phyloP scores from a whole-genome alignment of 2,888 invertebrate species.

The Pyrochroa serraticornis region DNA sequence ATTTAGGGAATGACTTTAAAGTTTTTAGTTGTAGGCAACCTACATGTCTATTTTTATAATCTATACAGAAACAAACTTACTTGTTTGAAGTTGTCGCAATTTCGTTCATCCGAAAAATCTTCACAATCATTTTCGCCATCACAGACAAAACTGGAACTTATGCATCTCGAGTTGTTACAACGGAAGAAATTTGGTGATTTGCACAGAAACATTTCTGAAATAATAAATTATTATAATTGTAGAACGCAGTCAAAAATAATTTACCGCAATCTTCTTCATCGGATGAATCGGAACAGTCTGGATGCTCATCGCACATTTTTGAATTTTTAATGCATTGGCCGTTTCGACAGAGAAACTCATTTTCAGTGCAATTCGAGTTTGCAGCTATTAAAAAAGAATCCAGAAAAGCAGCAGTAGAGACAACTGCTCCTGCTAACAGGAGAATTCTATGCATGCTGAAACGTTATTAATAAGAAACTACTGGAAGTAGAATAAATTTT shows the following conservation, averaged over 20 bases:
- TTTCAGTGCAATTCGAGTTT: slow-evolving; percentile 33
- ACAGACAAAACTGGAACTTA: slow-evolving; percentile 51
- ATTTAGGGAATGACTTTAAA: no score
- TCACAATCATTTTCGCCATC: slow-evolving; percentile 56
- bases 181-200: slow-evolving; percentile 48
- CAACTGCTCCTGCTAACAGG: slow-evolving; percentile 10
- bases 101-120: slow-evolving; percentile 56
- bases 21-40: no score
- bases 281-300: slow-evolving; percentile 45
- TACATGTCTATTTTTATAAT: no score
- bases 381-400: background rate
- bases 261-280: slow-evolving; percentile 50
- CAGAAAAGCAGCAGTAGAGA: slow-evolving; percentile 7
- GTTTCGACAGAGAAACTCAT: slow-evolving; percentile 43
- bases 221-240: slow-evolving; percentile 6
- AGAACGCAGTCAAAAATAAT: background rate
- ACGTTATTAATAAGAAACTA: background rate
- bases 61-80: slow-evolving; percentile 11
- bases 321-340: slow-evolving; percentile 38
- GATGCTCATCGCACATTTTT: slow-evolving; percentile 40
- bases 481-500: no score
- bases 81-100: slow-evolving; percentile 46
- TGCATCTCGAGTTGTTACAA: slow-evolving; percentile 53
- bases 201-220: slow-evolving; percentile 47
- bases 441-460: slow-evolving; percentile 11